These are phyloP conservation scores for Phorcus lineatus DNA, from an alignment of 2,888 invertebrate genomes.

Conservation along the genomic window DNA sequence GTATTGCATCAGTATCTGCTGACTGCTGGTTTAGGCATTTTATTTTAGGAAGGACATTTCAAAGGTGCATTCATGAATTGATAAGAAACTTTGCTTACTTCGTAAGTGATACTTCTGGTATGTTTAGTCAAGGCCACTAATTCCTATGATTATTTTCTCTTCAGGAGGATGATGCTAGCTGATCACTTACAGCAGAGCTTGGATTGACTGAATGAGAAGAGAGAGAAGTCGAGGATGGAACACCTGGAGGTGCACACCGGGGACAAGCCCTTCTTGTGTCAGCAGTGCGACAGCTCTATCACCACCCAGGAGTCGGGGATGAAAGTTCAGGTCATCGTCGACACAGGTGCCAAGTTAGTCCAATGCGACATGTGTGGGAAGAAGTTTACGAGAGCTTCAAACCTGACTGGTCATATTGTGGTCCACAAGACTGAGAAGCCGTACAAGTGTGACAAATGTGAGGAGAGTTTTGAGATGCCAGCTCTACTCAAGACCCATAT, in stretches of 20 bases:
- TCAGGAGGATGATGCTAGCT: too few species aligned
- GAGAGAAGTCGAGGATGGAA: not conserved
- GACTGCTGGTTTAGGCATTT: too few species aligned
- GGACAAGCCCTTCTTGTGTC: not conserved
- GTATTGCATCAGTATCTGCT: too few species aligned
- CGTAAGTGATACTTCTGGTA: too few species aligned
- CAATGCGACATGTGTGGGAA: not conserved
- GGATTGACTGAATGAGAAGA: not conserved
- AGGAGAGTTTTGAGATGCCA: not conserved
- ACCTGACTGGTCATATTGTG: not conserved
- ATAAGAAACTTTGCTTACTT: too few species aligned
- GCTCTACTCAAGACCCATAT: not conserved
- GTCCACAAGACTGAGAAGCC: constrained; percentile 12
- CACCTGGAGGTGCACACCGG: not conserved
- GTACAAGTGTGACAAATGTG: constrained; percentile 21
- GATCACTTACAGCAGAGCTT: too few species aligned
- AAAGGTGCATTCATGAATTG: too few species aligned
- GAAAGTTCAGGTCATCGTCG: not conserved
- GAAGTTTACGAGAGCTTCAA: not conserved
- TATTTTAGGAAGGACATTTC: too few species aligned
- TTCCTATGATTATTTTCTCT: too few species aligned
- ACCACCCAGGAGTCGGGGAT: not conserved
- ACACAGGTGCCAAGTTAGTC: not conserved
- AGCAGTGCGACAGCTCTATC: not conserved
- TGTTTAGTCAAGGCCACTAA: too few species aligned